phyloP scores from a whole-genome alignment of 23 tunicate genomes.

The Ascidia mentula region DNA sequence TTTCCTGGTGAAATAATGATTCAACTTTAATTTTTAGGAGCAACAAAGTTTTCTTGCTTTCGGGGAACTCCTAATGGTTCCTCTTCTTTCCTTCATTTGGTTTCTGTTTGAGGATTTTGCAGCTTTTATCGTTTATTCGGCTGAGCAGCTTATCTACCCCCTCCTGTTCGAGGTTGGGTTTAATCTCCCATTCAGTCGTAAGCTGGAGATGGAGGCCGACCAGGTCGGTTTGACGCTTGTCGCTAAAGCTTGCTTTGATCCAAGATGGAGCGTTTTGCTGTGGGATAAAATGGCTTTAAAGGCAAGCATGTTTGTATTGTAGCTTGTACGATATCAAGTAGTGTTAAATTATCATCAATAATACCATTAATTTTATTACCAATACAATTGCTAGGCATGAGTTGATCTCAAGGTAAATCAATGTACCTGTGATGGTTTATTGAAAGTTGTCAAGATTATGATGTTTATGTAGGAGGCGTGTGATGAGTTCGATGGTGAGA shows the following conservation, averaged over 20 bases:
- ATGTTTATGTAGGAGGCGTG: neutral
- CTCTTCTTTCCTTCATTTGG: constrained; percentile 81
- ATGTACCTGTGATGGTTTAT: no score
- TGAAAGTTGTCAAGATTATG: no score
- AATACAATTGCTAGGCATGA: no score
- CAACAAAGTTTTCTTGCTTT: constrained; percentile 82
- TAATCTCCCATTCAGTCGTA: constrained; percentile 74
- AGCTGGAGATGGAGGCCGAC: constrained; percentile 87
- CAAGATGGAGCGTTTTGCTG: constrained; percentile 80
- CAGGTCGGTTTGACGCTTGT: constrained; percentile 64
- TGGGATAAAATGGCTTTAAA: constrained; percentile 86
- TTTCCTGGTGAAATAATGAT: no score
- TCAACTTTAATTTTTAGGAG: constrained; percentile 77
- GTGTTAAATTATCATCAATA: no score
- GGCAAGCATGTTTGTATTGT: no score
- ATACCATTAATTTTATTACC: no score
- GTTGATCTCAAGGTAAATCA: no score
- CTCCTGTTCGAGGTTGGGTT: constrained; percentile 72
- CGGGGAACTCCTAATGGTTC: constrained; percentile 73
- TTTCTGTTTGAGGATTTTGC: constrained; percentile 76
- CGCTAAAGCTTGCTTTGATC: constrained; percentile 86
- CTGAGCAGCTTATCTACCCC: constrained; percentile 52
- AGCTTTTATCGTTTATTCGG: constrained; percentile 54
- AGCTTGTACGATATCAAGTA: no score
- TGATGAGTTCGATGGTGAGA: neutral